Conservation (phyloP, 2,888 invertebrate genomes). For the Tupiocoris notatus region DNA sequence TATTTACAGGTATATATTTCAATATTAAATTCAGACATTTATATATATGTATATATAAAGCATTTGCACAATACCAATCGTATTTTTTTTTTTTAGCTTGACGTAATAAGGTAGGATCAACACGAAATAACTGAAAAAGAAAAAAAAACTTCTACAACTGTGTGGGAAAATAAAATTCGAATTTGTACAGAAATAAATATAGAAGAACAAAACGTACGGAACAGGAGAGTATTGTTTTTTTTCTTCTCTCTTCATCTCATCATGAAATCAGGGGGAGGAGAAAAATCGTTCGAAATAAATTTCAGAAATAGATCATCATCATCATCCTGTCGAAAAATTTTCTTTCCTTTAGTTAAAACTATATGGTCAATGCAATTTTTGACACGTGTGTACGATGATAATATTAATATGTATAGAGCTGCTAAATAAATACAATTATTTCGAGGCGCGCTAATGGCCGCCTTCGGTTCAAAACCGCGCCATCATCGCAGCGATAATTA, state of each 20-base stretch:
- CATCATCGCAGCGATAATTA: constrained; percentile 44
- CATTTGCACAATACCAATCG: constrained; percentile 52
- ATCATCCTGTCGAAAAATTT: neutral
- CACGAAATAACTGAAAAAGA: constrained; percentile 33
- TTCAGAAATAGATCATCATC: neutral
- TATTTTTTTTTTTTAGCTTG: too few relatives aligned
- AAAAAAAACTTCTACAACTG: constrained; percentile 29
- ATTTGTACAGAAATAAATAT: constrained; percentile 41
- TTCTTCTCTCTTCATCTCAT: neutral
- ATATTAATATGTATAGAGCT: constrained; percentile 23
- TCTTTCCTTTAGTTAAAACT: constrained; percentile 25
- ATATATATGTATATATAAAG: constrained; percentile 53
- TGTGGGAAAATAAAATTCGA: constrained; percentile 42
- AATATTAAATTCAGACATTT: constrained; percentile 52
- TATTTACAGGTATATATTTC: constrained; percentile 52
- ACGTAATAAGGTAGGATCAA: constrained; percentile 41
- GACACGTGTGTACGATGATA: constrained; percentile 27
- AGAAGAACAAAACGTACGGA: constrained; percentile 37
- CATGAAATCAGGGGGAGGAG: too few relatives aligned
- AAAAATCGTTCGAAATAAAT: neutral
- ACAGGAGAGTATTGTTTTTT: constrained; percentile 20
- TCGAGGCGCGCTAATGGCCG: constrained; percentile 27
- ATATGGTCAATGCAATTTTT: constrained; percentile 29
- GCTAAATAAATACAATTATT: constrained; percentile 48
- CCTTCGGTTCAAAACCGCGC: constrained; percentile 43